Evolutionary conservation across 2,797 vertebrate genomes (phyloP).

Genomic region (Falco rusticolus): DNA sequence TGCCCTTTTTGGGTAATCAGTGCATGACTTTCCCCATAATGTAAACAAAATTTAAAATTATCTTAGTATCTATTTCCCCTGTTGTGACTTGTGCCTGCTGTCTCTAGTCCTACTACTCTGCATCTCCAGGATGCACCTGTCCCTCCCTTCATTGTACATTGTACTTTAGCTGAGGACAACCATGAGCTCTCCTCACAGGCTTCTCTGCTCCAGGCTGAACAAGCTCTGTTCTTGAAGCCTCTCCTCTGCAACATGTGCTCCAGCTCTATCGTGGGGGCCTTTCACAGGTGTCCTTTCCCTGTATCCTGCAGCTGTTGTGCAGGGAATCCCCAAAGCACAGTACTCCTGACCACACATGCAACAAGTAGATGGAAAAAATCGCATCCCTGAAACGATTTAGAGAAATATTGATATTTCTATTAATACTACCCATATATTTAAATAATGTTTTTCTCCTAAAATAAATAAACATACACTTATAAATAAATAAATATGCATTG

Average conservation of each 20-base stretch:
- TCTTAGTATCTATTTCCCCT: background rate
- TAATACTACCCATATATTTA: background rate
- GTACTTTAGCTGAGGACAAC: background rate
- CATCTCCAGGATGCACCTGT: background rate
- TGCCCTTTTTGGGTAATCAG: background rate
- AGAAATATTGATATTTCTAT: background rate
- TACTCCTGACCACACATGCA: background rate
- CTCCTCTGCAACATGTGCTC: accelerated
- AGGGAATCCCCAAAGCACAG: background rate
- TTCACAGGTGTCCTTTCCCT: background rate
- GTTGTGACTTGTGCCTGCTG: background rate
- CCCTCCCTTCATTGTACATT: accelerated
- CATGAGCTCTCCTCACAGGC: background rate
- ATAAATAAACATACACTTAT: background rate
- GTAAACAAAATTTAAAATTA: background rate
- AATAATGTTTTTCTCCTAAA: background rate
- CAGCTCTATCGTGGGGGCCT: background rate
- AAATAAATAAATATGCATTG: background rate
- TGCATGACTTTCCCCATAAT: background rate
- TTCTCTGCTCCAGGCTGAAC: background rate
- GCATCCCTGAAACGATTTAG: background rate
- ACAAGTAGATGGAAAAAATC: background rate
- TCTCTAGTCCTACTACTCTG: background rate
- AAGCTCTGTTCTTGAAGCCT: accelerated
- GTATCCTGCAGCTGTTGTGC: accelerated